phyloP scores from a whole-genome alignment of 2,888 invertebrate genomes.

The Lepidonotus clava region DNA sequence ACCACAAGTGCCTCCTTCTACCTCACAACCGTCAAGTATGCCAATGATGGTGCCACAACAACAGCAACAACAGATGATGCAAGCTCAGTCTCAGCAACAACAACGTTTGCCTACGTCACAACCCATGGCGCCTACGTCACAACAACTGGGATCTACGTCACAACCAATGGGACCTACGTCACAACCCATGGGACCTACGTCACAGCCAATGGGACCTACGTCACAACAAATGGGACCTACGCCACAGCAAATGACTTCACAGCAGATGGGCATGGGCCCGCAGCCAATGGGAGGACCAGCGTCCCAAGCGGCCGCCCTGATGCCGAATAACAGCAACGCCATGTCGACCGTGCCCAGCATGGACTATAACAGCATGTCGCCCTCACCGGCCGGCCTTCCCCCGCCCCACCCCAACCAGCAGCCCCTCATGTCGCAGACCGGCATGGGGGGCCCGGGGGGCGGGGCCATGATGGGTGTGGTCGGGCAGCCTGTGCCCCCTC shows the following conservation, averaged over 20 bases:
- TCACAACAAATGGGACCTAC: neutral
- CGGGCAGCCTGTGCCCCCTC: slow-evolving; percentile 30
- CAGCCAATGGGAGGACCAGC: neutral
- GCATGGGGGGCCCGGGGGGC: neutral
- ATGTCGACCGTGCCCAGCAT: slow-evolving; percentile 2
- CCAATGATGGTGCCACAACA: slow-evolving; percentile 46
- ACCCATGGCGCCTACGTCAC: neutral
- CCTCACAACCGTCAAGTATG: slow-evolving; percentile 25
- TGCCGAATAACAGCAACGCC: neutral
- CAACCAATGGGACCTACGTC: slow-evolving; percentile 1
- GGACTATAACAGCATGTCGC: neutral
- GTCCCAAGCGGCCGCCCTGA: neutral
- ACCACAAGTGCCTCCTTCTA: slow-evolving; percentile 47
- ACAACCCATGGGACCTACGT: slow-evolving; percentile 7
- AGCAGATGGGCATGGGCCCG: neutral
- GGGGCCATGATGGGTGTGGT: neutral
- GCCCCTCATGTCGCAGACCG: neutral
- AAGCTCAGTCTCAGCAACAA: slow-evolving; percentile 52
- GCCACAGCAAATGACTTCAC: neutral
- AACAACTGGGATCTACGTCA: neutral
- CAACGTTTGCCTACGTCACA: neutral
- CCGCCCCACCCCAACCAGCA: neutral
- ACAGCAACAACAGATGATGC: slow-evolving; percentile 48
- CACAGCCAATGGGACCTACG: neutral
- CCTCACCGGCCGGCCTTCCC: neutral